Conservation (phyloP, 1,140 invertebrate species). For the Drosophila bipectinata region DNA sequence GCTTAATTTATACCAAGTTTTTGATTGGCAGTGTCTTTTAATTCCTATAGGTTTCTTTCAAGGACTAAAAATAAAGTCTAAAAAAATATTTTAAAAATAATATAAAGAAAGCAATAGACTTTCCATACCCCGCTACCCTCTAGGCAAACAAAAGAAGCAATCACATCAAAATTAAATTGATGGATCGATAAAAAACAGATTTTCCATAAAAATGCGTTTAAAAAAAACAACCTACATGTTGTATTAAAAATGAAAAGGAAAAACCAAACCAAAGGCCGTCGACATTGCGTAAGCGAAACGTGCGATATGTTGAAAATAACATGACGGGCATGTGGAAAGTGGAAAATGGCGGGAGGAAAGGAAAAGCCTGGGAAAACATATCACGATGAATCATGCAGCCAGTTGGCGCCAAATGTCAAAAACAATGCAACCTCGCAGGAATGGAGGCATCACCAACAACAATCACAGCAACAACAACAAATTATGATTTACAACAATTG, state of each 20-base stretch:
- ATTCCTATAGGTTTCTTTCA: not conserved
- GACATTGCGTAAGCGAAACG: constrained; percentile 70
- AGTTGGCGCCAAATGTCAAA: constrained; percentile 78
- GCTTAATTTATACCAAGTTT: constrained; percentile 7
- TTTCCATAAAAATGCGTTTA: constrained; percentile 76
- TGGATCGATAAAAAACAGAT: constrained; percentile 78
- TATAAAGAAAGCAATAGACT: not conserved
- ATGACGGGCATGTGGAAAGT: not conserved
- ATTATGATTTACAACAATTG: constrained; percentile 69
- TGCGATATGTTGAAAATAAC: constrained; percentile 38
- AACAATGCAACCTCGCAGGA: constrained; percentile 64
- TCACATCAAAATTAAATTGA: constrained; percentile 70
- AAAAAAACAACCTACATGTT: constrained; percentile 23
- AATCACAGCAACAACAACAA: constrained; percentile 35
- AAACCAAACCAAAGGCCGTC: constrained; percentile 22
- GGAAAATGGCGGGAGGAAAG: constrained; percentile 19
- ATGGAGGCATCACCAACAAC: constrained; percentile 42
- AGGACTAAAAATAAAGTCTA: not conserved
- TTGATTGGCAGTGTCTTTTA: not conserved
- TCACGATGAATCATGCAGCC: constrained; percentile 75
- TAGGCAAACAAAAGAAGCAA: constrained; percentile 26
- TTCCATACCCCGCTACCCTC: constrained; percentile 1
- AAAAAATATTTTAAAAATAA: not conserved
- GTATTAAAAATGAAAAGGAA: constrained; percentile 15
- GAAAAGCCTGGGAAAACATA: constrained; percentile 36